Evolutionary conservation across 2,113 vertebrate genomes (phyloP), one percentile per base, ranked within the genome.

Genomic region (Patagioenas fasciata): DNA sequence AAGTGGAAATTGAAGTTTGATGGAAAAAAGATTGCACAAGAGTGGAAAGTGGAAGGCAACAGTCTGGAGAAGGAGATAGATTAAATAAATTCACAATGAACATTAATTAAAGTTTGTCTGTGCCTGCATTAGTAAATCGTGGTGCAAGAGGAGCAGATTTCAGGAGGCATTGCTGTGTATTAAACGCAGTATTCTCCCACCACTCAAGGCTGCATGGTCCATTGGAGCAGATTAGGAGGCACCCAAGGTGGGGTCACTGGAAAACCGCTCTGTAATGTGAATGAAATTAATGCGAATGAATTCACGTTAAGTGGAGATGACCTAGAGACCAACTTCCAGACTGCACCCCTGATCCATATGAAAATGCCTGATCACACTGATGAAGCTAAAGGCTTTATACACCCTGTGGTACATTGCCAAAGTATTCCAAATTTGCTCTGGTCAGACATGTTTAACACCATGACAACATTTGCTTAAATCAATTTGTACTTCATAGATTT

Each of bases 241-340:
- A 54, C 26, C 5, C 44, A 36, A 73, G 26, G 6, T 50, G 15
- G 17, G 6, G 42, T 44, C 42, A 60, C 24, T 31, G 57, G 32
- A 50, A 80, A 80, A 32, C 34, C 14, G 36, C 40, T 77, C 47
- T 26, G 53, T 11, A 18, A 79, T 0, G 0, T 13, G 29, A 82
- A 38, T 0, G 1, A 74, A 42, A n/a, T n/a, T 11, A 18, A 79
- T 0, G 0, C 11, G 29, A 82, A 38, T 0, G 1, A 74, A 42
- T 1, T 0, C 0, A 0, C 5, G 24, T 67, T 13, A n/a, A 48
- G 42, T 0, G 2, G 32, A 61, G 31, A 28, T 10, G 38, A 85
- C 40, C 25, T 11, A 77, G 38, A 53, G 54, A 42, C 13, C 1
- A 1, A 48, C n/a, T 64, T 62, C n/a, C 15, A 36, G 60, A 50